These are phyloP conservation scores for Threskiornis aethiopicus DNA, from an alignment of 2,797 vertebrate genomes.

Conservation along the genomic window DNA sequence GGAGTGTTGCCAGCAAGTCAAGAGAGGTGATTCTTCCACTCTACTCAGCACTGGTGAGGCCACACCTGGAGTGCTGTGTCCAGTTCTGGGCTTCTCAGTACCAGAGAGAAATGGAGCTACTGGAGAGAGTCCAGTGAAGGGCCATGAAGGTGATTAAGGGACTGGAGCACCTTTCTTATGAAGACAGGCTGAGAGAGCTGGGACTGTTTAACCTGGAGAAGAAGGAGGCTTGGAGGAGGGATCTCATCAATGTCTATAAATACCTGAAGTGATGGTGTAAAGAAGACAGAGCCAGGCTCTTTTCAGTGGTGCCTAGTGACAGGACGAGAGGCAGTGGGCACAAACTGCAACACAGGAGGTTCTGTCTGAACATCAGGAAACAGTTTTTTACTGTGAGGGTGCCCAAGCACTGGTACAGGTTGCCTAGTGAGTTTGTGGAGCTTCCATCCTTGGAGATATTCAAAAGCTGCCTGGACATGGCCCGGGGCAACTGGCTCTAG, in stretches of 20 bases:
- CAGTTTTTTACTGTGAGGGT: not conserved
- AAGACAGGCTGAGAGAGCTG: not conserved
- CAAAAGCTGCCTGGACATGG: not conserved
- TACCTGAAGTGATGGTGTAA: not conserved
- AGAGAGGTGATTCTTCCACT: not conserved
- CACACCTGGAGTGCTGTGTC: too few relatives aligned
- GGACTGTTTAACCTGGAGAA: not conserved
- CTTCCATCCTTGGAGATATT: not conserved
- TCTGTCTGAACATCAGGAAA: not conserved
- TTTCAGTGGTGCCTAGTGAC: not conserved
- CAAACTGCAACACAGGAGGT: not conserved
- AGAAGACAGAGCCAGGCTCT: not conserved
- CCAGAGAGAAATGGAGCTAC: not conserved
- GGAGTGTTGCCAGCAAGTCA: not conserved
- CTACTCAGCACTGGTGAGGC: not conserved
- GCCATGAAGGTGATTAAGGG: not conserved
- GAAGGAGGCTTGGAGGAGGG: not conserved
- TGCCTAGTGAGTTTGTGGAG: not conserved
- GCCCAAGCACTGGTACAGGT: fast-evolving
- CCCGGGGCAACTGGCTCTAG: not conserved
- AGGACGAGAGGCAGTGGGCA: not conserved
- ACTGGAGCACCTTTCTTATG: not conserved
- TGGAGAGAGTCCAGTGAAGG: not conserved
- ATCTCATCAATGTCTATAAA: not conserved
- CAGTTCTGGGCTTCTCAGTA: not conserved